Conservation (phyloP, 2,888 invertebrate genomes). For the Ophion slaviceki region DNA sequence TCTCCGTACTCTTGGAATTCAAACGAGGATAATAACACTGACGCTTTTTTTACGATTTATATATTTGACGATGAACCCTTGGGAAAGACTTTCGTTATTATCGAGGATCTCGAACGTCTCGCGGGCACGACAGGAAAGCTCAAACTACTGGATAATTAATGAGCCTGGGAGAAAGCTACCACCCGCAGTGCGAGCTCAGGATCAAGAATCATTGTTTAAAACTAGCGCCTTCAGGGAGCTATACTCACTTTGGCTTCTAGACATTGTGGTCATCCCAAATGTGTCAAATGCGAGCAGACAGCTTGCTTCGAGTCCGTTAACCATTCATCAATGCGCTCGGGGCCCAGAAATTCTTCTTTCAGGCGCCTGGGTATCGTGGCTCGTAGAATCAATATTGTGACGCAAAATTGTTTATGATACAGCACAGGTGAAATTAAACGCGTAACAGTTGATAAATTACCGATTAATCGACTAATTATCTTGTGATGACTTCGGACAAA, state of each 20-base stretch:
- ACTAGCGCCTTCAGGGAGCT: slow-evolving; percentile 47
- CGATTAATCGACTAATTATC: neutral
- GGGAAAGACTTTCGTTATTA: slow-evolving; percentile 47
- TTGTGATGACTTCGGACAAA: neutral
- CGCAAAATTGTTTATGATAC: slow-evolving; percentile 47
- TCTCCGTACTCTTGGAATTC: slow-evolving; percentile 25
- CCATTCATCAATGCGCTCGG: slow-evolving; percentile 57
- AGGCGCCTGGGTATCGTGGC: slow-evolving; percentile 14
- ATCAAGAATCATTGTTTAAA: slow-evolving; percentile 54
- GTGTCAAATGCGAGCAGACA: slow-evolving; percentile 32
- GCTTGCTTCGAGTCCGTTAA: slow-evolving; percentile 35
- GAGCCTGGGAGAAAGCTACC: slow-evolving; percentile 55
- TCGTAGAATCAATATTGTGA: slow-evolving; percentile 66
- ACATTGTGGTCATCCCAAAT: slow-evolving; percentile 29
- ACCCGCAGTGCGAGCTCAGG: slow-evolving; percentile 61
- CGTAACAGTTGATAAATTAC: neutral
- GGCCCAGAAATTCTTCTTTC: slow-evolving; percentile 32
- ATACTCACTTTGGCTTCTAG: slow-evolving; percentile 43
- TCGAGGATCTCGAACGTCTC: slow-evolving; percentile 11
- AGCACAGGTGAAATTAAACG: slow-evolving; percentile 1
- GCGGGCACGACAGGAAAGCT: slow-evolving; percentile 33
- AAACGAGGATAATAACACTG: neutral
- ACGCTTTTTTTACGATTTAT: neutral
- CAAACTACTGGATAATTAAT: slow-evolving; percentile 65
- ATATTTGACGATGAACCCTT: slow-evolving; percentile 13